These are phyloP conservation scores for Tipula lateralis DNA, from an alignment of 2,888 invertebrate genomes.

Conservation along the genomic window DNA sequence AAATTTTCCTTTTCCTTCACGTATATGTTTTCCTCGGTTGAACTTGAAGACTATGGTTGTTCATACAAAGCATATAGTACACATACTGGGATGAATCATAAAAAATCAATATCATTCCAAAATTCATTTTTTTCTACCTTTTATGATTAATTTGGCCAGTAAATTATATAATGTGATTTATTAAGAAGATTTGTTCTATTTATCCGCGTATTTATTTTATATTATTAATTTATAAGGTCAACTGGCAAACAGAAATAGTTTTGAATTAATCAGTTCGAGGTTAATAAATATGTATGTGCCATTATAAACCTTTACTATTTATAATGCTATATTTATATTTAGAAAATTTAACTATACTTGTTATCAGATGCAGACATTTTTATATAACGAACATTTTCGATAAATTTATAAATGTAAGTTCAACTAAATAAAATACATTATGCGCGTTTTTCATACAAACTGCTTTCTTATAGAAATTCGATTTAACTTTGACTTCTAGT, in stretches of 20 bases:
- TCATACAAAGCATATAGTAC: too few species aligned
- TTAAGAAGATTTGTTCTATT: not conserved
- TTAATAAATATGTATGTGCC: not conserved
- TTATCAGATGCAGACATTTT: slow-evolving; percentile 1
- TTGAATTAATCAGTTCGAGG: not conserved
- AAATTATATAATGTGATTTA: not conserved
- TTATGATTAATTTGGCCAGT: slow-evolving; percentile 9
- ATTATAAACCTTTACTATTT: not conserved
- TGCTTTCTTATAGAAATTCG: not conserved
- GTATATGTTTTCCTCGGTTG: not conserved
- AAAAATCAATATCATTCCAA: slow-evolving; percentile 3
- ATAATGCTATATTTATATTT: not conserved
- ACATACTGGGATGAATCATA: not conserved
- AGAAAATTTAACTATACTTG: not conserved
- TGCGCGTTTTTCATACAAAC: not conserved
- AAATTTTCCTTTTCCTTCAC: too few species aligned
- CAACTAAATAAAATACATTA: not conserved
- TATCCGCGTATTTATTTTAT: not conserved
- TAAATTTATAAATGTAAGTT: not conserved
- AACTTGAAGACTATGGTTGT: too few species aligned
- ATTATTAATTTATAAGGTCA: not conserved
- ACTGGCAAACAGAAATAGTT: not conserved
- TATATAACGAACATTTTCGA: not conserved
- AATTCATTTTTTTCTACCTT: not conserved
- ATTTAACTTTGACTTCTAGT: not conserved